Percentiles rank a stretch among this genome's conserved stretches.
These are phyloP conservation scores for Setipinna tenuifilis DNA, from an alignment of 2,797 vertebrate species.

Conservation along the genomic window DNA sequence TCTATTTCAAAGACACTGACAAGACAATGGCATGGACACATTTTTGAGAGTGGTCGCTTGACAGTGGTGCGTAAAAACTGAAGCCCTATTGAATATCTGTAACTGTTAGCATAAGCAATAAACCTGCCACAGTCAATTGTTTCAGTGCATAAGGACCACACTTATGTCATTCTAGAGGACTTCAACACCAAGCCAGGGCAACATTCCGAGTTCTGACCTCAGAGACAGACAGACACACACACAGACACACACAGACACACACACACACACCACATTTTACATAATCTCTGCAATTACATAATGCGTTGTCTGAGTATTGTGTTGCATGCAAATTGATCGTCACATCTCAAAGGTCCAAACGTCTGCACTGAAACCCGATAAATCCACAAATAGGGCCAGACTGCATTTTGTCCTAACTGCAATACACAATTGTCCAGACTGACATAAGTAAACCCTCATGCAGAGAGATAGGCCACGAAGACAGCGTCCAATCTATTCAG, in stretches of 20 bases:
- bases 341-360: slow-evolving; percentile 36
- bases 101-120: neutral
- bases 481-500: slow-evolving; percentile 20
- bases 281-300: slow-evolving; percentile 23
- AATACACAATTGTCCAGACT: slow-evolving; percentile 4
- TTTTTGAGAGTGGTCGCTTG: neutral
- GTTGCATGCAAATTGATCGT: slow-evolving; percentile 22
- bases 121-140: neutral
- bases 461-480: neutral
- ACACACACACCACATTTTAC: neutral
- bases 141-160: neutral
- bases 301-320: slow-evolving; percentile 24
- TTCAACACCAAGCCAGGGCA: neutral
- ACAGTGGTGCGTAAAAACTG: neutral
- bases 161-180: neutral
- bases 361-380: slow-evolving; percentile 26
- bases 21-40: neutral
- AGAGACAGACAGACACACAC: neutral
- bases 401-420: slow-evolving; percentile 40
- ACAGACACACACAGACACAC: neutral
- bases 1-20: neutral
- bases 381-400: slow-evolving; percentile 41
- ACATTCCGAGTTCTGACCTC: neutral
- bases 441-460: slow-evolving; percentile 6
- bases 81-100: neutral